phyloP scores from a whole-genome alignment of 2,113 vertebrate genomes.

The Struthio camelus region DNA sequence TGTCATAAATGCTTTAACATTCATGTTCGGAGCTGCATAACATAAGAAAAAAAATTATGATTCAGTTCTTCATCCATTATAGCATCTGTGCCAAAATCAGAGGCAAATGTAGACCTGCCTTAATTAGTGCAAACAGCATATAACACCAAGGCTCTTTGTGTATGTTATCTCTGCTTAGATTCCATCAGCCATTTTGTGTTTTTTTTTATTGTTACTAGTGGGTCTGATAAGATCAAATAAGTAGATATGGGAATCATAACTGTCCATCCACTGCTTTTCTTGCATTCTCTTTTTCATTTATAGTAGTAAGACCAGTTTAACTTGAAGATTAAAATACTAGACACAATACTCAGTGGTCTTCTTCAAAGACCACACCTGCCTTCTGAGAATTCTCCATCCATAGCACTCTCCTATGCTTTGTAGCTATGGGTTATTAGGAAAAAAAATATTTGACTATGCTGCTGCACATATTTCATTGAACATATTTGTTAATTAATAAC shows the following conservation, averaged over 20 bases:
- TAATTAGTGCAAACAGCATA: not conserved
- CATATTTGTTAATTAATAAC: not conserved
- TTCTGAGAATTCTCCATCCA: not conserved
- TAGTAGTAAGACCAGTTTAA: not conserved
- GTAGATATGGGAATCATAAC: not conserved
- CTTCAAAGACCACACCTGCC: not conserved
- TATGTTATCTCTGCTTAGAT: not conserved
- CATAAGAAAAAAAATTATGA: not conserved
- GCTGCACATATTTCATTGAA: not conserved
- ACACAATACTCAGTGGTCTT: not conserved
- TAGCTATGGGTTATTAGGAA: not conserved
- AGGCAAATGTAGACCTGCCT: not conserved
- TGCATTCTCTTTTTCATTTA: not conserved
- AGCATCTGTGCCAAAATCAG: not conserved
- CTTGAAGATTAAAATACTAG: not conserved
- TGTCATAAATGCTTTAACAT: not conserved
- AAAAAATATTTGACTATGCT: not conserved
- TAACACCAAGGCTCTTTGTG: not conserved
- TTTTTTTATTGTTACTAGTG: not conserved
- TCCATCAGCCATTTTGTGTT: accelerated
- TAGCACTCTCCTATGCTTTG: not conserved
- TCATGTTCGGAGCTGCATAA: not conserved
- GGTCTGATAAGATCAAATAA: not conserved
- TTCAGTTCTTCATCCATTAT: not conserved
- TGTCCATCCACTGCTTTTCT: not conserved